Evolutionary conservation across 2,797 vertebrate species (phyloP).

Genomic region (Poecilia wingei): DNA sequence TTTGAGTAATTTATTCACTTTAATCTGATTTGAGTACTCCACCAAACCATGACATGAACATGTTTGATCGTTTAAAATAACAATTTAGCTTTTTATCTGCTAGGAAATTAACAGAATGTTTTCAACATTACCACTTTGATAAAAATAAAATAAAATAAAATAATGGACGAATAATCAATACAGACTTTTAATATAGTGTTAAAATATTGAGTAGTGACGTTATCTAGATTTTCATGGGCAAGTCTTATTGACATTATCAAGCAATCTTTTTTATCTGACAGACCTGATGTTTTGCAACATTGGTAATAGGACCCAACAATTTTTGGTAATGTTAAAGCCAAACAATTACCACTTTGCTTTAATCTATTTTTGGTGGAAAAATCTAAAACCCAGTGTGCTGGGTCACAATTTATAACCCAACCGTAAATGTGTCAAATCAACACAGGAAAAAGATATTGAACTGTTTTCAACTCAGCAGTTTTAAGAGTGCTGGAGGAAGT

Average conservation of each 20-base stretch:
- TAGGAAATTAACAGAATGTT: background rate
- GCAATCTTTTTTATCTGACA: background rate
- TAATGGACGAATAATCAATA: background rate
- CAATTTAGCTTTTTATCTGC: background rate
- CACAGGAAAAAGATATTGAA: background rate
- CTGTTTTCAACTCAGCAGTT: background rate
- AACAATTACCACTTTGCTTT: background rate
- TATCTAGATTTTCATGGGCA: background rate
- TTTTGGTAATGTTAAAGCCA: background rate
- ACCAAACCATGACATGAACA: background rate
- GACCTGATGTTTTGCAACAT: background rate
- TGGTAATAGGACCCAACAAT: background rate
- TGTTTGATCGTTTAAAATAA: background rate
- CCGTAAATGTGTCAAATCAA: background rate
- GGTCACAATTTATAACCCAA: background rate
- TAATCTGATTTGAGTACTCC: too few species aligned
- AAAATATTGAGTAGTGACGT: background rate
- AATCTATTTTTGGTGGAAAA: background rate
- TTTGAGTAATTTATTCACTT: background rate
- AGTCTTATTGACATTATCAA: background rate
- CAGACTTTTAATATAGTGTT: background rate
- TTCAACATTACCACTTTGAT: background rate
- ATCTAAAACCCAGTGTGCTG: background rate
- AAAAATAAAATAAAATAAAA: background rate
- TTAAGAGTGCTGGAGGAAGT: background rate